phyloP scores from a whole-genome alignment of 2,113 vertebrate species.

The Cryptoleucopteryx plumbea region DNA sequence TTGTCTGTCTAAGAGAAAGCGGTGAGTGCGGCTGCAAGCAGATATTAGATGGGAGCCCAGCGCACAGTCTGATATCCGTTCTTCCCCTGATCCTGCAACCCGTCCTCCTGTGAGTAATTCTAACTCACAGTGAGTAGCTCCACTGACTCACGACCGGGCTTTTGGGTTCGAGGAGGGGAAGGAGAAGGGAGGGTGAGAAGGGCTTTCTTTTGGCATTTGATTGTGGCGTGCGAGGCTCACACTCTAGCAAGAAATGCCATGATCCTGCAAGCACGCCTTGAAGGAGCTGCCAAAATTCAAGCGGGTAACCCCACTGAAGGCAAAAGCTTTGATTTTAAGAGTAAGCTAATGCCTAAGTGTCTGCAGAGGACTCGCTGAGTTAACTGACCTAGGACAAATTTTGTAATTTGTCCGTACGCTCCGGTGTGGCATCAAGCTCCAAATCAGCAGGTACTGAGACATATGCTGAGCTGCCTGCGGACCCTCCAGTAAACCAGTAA shows the following conservation, averaged over 20 bases:
- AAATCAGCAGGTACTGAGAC: not conserved
- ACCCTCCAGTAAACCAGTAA: not conserved
- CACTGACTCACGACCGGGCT: conserved; percentile 55
- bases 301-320: not conserved
- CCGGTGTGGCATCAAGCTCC: not conserved
- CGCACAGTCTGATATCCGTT: conserved; percentile 31
- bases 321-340: not conserved
- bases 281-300: conserved; percentile 42
- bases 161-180: not conserved
- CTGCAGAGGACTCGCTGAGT: not conserved
- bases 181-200: conserved; percentile 30
- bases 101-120: conserved; percentile 53
- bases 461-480: not conserved
- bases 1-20: conserved; percentile 57
- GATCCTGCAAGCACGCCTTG: not conserved
- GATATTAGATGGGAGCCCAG: conserved; percentile 37
- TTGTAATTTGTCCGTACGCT: not conserved
- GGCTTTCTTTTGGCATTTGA: conserved; percentile 20
- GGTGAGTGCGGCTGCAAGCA: conserved; percentile 25
- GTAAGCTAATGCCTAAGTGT: not conserved
- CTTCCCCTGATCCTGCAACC: conserved; percentile 53
- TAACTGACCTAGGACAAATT: not conserved
- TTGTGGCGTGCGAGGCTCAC: not conserved
- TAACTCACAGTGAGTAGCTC: conserved; percentile 38
- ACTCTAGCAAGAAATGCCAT: not conserved